These are phyloP conservation scores for Drosophila nr. medialis DNA, from an alignment of 2,888 invertebrate genomes.

Conservation along the genomic window DNA sequence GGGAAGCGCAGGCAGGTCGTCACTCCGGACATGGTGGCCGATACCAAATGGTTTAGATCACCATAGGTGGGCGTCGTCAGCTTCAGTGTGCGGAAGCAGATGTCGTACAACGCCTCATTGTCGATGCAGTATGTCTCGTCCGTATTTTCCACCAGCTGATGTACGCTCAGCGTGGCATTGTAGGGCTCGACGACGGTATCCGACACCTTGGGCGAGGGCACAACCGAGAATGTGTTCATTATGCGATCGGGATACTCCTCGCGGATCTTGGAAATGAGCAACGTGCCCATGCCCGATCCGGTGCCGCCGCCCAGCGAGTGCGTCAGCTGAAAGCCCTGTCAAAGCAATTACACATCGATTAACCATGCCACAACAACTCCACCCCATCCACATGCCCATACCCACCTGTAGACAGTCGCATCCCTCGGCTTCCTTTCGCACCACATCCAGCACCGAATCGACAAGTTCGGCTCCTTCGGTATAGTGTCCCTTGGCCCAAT, in stretches of 20 bases:
- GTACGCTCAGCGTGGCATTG: slow-evolving; percentile 95
- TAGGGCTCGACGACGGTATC: slow-evolving; percentile 91
- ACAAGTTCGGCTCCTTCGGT: slow-evolving; percentile 95
- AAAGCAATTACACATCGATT: neutral
- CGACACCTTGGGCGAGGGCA: slow-evolving; percentile 93
- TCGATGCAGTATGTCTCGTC: slow-evolving; percentile 96
- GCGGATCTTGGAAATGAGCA: slow-evolving; percentile 94
- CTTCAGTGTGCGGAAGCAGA: slow-evolving; percentile 95
- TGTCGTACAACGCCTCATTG: slow-evolving; percentile 96
- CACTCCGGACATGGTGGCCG: slow-evolving; percentile 94
- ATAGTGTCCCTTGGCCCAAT: slow-evolving; percentile 97
- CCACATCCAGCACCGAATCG: slow-evolving; percentile 93
- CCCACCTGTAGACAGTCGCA: slow-evolving; percentile 92
- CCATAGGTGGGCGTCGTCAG: slow-evolving; percentile 96
- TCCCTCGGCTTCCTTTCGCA: slow-evolving; percentile 94
- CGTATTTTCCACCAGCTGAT: slow-evolving; percentile 95
- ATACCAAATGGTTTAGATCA: slow-evolving; percentile 96
- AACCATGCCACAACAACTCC: neutral
- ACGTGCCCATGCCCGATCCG: slow-evolving; percentile 94
- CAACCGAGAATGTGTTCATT: slow-evolving; percentile 93
- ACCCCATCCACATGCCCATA: neutral
- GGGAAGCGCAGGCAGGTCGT: slow-evolving; percentile 95
- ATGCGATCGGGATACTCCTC: slow-evolving; percentile 95
- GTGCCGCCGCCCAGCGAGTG: slow-evolving; percentile 95
- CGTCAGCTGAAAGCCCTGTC: slow-evolving; percentile 90